Conservation (phyloP, 2,888 invertebrate genomes). For the Andrena bicolor region DNA sequence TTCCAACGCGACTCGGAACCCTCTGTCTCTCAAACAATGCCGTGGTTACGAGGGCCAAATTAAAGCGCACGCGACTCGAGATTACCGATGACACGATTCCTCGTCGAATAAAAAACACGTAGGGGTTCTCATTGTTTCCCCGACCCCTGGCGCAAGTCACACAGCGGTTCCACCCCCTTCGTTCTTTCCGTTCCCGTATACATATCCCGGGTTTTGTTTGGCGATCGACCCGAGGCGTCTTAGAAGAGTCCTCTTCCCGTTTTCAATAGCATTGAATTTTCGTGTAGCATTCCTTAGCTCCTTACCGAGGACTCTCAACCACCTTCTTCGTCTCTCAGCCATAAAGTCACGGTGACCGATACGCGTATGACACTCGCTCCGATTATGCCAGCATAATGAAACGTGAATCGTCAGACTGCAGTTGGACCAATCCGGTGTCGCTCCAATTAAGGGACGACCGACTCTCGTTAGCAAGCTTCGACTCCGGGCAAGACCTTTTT, state of each 20-base stretch:
- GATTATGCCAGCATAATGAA: too few relatives aligned
- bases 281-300: neutral
- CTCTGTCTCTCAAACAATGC: constrained; percentile 42
- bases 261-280: neutral
- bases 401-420: too few relatives aligned
- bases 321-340: too few relatives aligned
- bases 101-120: constrained; percentile 30
- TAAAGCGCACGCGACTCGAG: constrained; percentile 77
- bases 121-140: constrained; percentile 37
- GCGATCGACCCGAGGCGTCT: neutral
- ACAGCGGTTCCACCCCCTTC: neutral
- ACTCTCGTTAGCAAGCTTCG: constrained; percentile 7
- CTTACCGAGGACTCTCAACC: neutral
- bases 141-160: constrained; percentile 14
- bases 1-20: constrained; percentile 15
- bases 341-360: too few relatives aligned
- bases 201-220: neutral
- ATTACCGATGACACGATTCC: constrained; percentile 17
- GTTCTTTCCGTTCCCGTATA: neutral
- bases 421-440: neutral
- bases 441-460: constrained; percentile 1
- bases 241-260: neutral
- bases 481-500: neutral
- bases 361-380: too few relatives aligned
- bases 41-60: constrained; percentile 75